Evolutionary conservation across 2,113 vertebrate genomes (phyloP), one percentile per base, ranked within the genome.

Genomic region (Lethenteron reissneri): DNA sequence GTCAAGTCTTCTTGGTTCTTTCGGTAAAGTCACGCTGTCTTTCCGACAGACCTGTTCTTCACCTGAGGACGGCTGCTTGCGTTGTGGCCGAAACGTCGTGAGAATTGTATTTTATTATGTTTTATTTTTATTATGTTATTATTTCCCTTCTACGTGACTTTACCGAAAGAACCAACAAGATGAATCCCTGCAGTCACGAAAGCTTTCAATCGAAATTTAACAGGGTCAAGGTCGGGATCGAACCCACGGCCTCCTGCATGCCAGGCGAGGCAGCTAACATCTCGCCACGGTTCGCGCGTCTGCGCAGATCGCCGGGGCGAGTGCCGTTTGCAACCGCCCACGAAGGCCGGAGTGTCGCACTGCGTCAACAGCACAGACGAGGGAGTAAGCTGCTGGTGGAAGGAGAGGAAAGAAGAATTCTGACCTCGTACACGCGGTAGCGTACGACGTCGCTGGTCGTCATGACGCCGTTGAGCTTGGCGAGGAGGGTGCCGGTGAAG

Each of bases 391-490:
- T 14, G 60, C 2, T 14, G 60, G 60, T 2, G 60, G 17, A 64
- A 64, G 17, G 60, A 64, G 17, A 64, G 62, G 62, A 1, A 11
- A n/a, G 21, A 11, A 17, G 10, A 17, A 68, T 21, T 58, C 79
- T 58, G 80, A 95, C 94, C 92, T 99, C 92, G 57, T 97, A 95
- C 1, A 92, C 81, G 73, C 94, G 80, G 77, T 96, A 99, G 10
- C 94, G 84, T 76, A 96, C 78, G 1, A 88, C 13, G 69, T 97
- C 91, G 19, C 75, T 91, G 56, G 76, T 83, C 58, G 80, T 79
- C 91, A 94, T 94, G 12, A 96, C 87, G 1, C 80, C 82, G 76
- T 85, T 92, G 72, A 97, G 77, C 59, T 86, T 85, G 12, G 83
- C 77, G 70, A 94, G 70, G 74, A 94, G 77, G 70, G 79, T 83